Conservation (phyloP, 2,888 invertebrate species). For the Reticulitermes lucifugus region DNA sequence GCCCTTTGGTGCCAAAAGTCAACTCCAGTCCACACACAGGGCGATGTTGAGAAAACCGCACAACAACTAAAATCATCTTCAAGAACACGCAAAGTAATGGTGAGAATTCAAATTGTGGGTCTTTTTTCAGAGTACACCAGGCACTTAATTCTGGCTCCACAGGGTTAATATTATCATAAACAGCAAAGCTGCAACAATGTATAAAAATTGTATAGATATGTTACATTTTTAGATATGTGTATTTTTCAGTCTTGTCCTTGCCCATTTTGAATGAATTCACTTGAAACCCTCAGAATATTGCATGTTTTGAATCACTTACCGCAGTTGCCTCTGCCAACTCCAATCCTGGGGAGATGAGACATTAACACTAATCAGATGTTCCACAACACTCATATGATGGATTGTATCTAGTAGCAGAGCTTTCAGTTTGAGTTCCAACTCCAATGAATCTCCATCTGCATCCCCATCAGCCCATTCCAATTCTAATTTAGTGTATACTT, state of each 20-base stretch:
- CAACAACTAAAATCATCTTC: too few species aligned
- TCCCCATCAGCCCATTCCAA: slow-evolving; percentile 64
- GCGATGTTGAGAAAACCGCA: too few species aligned
- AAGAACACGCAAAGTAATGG: too few species aligned
- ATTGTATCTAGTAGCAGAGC: slow-evolving; percentile 93
- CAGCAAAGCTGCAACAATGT: too few species aligned
- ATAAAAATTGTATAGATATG: too few species aligned
- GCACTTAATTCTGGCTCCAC: too few species aligned
- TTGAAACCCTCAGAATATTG: slow-evolving; percentile 46
- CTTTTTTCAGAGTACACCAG: too few species aligned
- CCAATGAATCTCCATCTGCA: slow-evolving; percentile 65
- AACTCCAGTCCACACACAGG: too few species aligned
- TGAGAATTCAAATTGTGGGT: too few species aligned
- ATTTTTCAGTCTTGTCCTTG: neutral
- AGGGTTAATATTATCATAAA: too few species aligned
- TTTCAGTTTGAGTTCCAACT: slow-evolving; percentile 88
- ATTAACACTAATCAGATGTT: slow-evolving; percentile 77
- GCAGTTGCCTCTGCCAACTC: slow-evolving; percentile 95
- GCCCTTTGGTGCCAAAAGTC: too few species aligned
- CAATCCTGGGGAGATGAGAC: slow-evolving; percentile 80
- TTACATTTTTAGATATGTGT: too few species aligned
- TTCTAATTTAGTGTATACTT: slow-evolving; percentile 66
- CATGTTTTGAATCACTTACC: slow-evolving; percentile 64
- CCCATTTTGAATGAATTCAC: neutral
- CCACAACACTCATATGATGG: slow-evolving; percentile 87